Base-by-base conservation (phyloP, 92 coral and sea anemone genomes). In the Hydrozoanthus gracilis region DNA sequence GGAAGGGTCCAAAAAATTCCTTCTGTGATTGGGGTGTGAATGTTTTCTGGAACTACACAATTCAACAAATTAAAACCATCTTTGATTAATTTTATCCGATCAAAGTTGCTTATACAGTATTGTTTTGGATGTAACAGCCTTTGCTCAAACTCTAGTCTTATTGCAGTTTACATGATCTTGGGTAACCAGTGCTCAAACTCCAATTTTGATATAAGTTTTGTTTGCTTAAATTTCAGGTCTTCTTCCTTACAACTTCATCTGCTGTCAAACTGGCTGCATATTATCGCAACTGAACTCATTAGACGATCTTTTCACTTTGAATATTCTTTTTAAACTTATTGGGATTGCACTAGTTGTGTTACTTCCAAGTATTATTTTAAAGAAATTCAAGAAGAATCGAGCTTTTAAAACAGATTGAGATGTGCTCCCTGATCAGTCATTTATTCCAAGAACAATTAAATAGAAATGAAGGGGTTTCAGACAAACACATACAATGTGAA, bases 191-290 rank as follows among this genome's bases (percentile, higher is more conserved):
- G 16, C 64, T 2, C 70, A 16, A 20, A 6, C 0, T 3, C 4
- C 9, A 3, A 17, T 15, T 8, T 27, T 16, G 6, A n/a, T 66
- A 17, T 49, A 51, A 45, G 54, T 13, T 17, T 8, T 71, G 9
- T 51, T 7, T 73, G 45, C 70, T 51, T 67, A 49, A 44, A 20
- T 73, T 83, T 48, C 91, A 96, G 99, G 99, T 87, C 94, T 96
- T n/a, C 82, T 96, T 91, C 99, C 99, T 58, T 96, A 96, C 91
- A 96, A 96, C 91, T 96, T 93, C 85, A 88, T 96, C 56, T 96
- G 99, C 93, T 95, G 98, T 84, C 99, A 96, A 74, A 96, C 99
- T 55, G 99, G 99, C 20, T 95, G 95, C 73, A 90, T 96, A 45
- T 70, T 96, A 27, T 93, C 97, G 4, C 98, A 95, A 86, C 88